Base-by-base conservation (phyloP, 2,888 invertebrate genomes). In the Sclerodermus sp. region DNA sequence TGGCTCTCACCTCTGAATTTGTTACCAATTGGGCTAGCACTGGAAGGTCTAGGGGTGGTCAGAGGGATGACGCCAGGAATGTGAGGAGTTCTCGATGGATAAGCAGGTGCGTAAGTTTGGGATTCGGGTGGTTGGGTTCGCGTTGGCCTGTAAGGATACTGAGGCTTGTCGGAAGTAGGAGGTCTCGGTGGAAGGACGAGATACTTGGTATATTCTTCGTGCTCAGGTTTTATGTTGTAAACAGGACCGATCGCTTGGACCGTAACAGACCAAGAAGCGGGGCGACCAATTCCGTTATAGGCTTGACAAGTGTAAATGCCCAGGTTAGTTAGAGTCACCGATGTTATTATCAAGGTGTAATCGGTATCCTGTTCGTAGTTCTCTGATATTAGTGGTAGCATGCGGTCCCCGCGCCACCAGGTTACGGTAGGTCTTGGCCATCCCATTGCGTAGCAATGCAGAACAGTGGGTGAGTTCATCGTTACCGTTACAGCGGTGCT, bases 221-320 rank as follows among this genome's bases (percentile, higher is more conserved):
- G 86, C 29, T 83, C 83, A 2, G 82, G 80, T 57, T 77, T 79
- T 12, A 79, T 70, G 29, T 84, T 84, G 56, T 83, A 79, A n/a
- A 87, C 85, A 0, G 90, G 88, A 14, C 87, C 87, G 57, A 86
- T 79, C 0, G 90, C 89, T 68, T 86, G 85, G 12, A 95, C 82
- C 0, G 84, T 83, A 6, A 91, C 84, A 12, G 87, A 84, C 86
- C 90, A 89, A 41, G 90, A 87, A 0, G 88, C 88, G 4, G 94
- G 87, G 61, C 86, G 85, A 10, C 87, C 88, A 8, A 85, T 74
- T 1, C 91, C 92, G 72, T 95, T 95, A 78, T 89, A 95, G 3
- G 92, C 95, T 70, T 91, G 89, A 72, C 96, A 96, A 5, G 88
- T 89, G 79, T 96, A 96, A 43, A 87, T 83, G 3, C 95, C 96